A percentile compares a stretch with the other conserved stretches of the same genome.
Evolutionary conservation across 2,888 invertebrate genomes (phyloP).

Genomic region (Cryptus armator): DNA sequence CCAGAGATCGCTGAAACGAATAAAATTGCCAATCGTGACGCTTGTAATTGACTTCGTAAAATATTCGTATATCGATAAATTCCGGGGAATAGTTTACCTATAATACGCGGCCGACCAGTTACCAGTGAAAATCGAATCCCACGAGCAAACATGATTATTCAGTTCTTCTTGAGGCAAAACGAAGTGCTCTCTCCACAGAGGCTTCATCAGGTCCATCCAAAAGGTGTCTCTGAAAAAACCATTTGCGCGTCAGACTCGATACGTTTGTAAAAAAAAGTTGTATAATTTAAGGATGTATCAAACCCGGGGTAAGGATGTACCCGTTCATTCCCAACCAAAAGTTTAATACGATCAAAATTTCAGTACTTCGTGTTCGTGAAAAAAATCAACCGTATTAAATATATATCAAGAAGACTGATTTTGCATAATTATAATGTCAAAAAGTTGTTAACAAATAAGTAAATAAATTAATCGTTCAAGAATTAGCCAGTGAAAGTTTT

Average conservation of each 20-base stretch:
- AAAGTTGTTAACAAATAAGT: too few species aligned
- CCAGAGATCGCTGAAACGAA: slow-evolving; percentile 92
- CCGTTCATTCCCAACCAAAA: too few species aligned
- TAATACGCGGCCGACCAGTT: slow-evolving; percentile 95
- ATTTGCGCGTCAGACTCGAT: slow-evolving; percentile 36
- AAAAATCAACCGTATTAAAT: too few species aligned
- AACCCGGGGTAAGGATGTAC: too few species aligned
- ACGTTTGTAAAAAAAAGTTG: background rate
- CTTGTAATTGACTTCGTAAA: background rate
- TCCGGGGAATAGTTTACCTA: slow-evolving; percentile 79
- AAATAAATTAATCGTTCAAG: too few species aligned
- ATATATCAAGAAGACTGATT: too few species aligned
- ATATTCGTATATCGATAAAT: background rate
- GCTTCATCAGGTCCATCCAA: slow-evolving; percentile 93
- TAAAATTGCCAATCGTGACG: background rate
- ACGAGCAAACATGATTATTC: slow-evolving; percentile 95
- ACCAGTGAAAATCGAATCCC: slow-evolving; percentile 93
- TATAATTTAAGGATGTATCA: background rate
- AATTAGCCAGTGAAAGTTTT: too few species aligned
- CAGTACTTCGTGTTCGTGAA: too few species aligned
- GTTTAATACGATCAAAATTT: too few species aligned
- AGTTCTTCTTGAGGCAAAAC: slow-evolving; percentile 91
- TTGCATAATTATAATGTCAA: too few species aligned
- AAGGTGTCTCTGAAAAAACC: slow-evolving; percentile 87
- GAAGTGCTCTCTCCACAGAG: slow-evolving; percentile 93